Conservation (phyloP, 1,140 invertebrate genomes). For the Tetramorium simillimum region DNA sequence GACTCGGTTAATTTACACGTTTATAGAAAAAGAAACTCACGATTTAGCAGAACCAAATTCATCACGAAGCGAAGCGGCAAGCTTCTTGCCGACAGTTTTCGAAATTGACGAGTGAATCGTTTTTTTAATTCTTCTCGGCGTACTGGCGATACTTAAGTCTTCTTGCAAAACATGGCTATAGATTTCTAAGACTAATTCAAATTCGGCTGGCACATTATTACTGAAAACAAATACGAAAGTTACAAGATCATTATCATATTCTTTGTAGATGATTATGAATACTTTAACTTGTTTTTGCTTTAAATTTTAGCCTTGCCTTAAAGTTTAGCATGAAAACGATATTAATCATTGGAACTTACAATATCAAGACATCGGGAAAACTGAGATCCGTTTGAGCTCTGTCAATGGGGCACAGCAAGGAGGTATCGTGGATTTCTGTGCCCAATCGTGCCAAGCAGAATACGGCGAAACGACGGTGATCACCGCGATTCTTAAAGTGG, state of each 20-base stretch:
- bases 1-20: background rate
- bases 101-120: conserved; percentile 90
- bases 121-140: conserved; percentile 89
- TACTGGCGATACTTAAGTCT: conserved; percentile 89
- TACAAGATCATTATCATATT: background rate
- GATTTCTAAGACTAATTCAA: conserved; percentile 89
- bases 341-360: conserved; percentile 85
- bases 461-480: conserved; percentile 90
- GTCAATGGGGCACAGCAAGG: conserved; percentile 89
- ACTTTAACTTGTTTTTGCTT: background rate
- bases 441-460: conserved; percentile 90
- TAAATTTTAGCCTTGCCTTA: background rate
- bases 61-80: conserved; percentile 86
- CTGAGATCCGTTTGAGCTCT: conserved; percentile 90
- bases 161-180: conserved; percentile 90
- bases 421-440: conserved; percentile 90
- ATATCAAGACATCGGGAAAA: conserved; percentile 89
- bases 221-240: conserved; percentile 82
- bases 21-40: conserved; percentile 75
- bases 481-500: conserved; percentile 91
- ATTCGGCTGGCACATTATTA: conserved; percentile 88
- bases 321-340: background rate
- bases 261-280: background rate
- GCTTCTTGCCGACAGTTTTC: conserved; percentile 89
- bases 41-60: conserved; percentile 86